These are phyloP conservation scores for Ciconia maguari DNA, from an alignment of 2,113 vertebrate species.

Conservation along the genomic window DNA sequence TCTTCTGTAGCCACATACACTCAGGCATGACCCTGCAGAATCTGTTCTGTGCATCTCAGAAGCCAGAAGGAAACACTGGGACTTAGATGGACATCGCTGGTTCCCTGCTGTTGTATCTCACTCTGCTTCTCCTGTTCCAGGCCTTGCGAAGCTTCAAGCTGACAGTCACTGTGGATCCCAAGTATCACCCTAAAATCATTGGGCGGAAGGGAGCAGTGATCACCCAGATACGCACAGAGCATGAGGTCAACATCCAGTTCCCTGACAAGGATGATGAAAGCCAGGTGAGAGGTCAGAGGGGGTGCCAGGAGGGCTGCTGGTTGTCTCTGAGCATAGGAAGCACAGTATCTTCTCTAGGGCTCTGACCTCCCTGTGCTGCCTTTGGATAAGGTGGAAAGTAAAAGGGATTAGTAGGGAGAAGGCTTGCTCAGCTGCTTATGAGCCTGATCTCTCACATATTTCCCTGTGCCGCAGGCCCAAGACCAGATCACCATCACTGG, in stretches of 20 bases:
- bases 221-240: constrained; percentile 91
- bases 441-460: neutral
- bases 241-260: constrained; percentile 97
- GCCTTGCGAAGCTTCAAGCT: constrained; percentile 94
- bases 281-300: constrained; percentile 80
- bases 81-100: neutral
- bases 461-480: constrained; percentile 67
- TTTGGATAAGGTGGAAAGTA: neutral
- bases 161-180: constrained; percentile 94
- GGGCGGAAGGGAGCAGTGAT: constrained; percentile 97
- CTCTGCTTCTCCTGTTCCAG: constrained; percentile 58
- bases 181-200: constrained; percentile 98
- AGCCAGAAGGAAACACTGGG: neutral
- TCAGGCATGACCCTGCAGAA: neutral
- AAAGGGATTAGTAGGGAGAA: neutral
- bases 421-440: neutral
- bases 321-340: neutral
- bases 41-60: neutral
- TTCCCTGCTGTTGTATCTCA: neutral
- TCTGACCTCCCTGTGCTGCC: neutral
- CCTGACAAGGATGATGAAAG: constrained; percentile 95
- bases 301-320: neutral
- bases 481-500: constrained; percentile 97
- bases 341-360: neutral
- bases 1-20: neutral